Evolutionary conservation across 2,797 vertebrate genomes (phyloP), one percentile per base, ranked within the genome.

Genomic region (Melanogrammus aeglefinus): DNA sequence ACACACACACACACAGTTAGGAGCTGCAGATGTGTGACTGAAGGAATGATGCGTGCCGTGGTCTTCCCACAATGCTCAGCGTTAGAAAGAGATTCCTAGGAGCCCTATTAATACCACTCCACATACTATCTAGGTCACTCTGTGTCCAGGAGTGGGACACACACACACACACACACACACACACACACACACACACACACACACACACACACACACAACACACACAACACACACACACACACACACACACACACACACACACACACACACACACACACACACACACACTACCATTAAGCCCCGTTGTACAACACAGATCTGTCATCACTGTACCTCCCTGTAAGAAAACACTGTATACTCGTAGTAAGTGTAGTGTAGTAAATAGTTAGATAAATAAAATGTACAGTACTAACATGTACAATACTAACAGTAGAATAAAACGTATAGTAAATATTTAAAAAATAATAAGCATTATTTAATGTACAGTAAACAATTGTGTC

Each of bases 61-160:
- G 85, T 77, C 66, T 76, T 89, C 91, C 90, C 87, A 87, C 85
- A 89, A 93, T 91, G 83, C 90, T 74, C 79, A 81, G 81, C 78
- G 66, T 75, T 80, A 63, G 85, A 85, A 91, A 87, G 83, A 86
- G 82, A 91, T 91, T 85, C 86, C 84, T 87, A 83, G 86, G 83
- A 91, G 86, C 80, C 88, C 88, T 93, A 91, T 94, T 94, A 94
- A 93, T 94, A 93, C 93, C 92, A 91, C 91, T 92, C 79, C 83
- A 90, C 79, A 81, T 89, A 87, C 82, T 91, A 92, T 92, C 85
- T 94, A 84, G 94, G 92, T 86, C 93, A 16, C 63, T 69, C 9
- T n/a, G 5, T 63, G 57, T 63, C 57, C 57, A 63, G 6, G n/a
- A 91, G 81, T 84, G 79, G 75, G 80, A 82, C 82, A 81, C 79